Percentiles rank a stretch among this genome's conserved stretches.
Evolutionary conservation across 2,797 vertebrate species (phyloP).

Genomic region (Choloepus didactylus): DNA sequence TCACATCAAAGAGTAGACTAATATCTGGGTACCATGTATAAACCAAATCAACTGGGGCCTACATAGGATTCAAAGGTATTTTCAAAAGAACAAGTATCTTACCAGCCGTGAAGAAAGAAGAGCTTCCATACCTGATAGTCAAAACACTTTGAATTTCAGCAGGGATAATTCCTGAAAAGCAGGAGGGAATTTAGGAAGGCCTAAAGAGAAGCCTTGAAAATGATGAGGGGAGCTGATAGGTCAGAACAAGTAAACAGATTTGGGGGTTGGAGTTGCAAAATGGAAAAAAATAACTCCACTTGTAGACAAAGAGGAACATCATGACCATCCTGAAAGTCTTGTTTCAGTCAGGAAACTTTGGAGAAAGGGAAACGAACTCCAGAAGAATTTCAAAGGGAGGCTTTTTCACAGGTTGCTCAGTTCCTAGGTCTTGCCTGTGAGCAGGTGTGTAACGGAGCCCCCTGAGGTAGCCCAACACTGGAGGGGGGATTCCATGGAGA

Average conservation of each 20-base stretch:
- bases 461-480: not conserved
- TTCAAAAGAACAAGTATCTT: not conserved
- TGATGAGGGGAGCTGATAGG: not conserved
- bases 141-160: not conserved
- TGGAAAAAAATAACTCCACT: not conserved
- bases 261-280: not conserved
- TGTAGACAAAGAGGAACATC: not conserved
- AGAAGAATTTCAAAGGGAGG: not conserved
- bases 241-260: not conserved
- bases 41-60: not conserved
- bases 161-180: not conserved
- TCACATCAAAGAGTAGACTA: not conserved
- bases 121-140: not conserved
- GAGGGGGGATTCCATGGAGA: no score
- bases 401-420: not conserved
- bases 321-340: not conserved
- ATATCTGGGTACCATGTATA: not conserved
- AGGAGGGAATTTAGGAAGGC: not conserved
- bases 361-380: not conserved
- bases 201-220: slow-evolving; percentile 14
- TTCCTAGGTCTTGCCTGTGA: not conserved
- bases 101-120: not conserved
- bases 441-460: not conserved
- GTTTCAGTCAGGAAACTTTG: not conserved
- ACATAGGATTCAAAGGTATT: no score